Evolutionary conservation across 2,888 invertebrate genomes (phyloP).

Genomic region (Didymodactylos carnosus): DNA sequence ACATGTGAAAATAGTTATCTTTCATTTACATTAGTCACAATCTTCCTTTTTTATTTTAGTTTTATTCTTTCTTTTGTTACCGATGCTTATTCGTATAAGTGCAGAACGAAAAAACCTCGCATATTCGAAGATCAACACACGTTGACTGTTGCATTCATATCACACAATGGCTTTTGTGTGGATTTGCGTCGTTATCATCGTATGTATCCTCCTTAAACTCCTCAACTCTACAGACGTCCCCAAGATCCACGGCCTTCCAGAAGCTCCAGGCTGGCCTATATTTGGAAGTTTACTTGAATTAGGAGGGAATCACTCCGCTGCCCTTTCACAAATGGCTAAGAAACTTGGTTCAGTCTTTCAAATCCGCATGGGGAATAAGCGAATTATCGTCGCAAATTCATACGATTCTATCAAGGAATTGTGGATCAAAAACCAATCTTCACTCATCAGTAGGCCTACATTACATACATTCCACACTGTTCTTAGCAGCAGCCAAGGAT

Average conservation of each 20-base stretch:
- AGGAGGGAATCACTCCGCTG: background rate
- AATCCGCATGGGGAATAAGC: background rate
- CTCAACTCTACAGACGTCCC: background rate
- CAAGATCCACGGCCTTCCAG: background rate
- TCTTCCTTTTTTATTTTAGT: too few species aligned
- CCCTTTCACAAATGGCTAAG: background rate
- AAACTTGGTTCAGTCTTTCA: background rate
- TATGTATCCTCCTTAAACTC: background rate
- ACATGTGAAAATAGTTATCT: too few species aligned
- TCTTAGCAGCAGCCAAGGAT: background rate
- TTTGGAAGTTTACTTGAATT: background rate
- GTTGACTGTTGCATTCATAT: too few species aligned
- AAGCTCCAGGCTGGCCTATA: background rate
- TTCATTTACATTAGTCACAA: too few species aligned
- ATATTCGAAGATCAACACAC: too few species aligned
- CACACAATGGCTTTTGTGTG: background rate
- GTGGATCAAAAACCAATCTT: background rate
- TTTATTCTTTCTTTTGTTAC: too few species aligned
- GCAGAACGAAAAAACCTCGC: too few species aligned
- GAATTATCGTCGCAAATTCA: background rate
- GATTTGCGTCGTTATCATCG: background rate
- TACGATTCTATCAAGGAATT: background rate
- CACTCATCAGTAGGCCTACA: background rate
- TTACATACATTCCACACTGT: background rate
- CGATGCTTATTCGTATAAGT: too few species aligned